Evolutionary conservation across 2,888 invertebrate species (phyloP), one percentile per base, ranked within the genome.

Genomic region (Aradus depressus): DNA sequence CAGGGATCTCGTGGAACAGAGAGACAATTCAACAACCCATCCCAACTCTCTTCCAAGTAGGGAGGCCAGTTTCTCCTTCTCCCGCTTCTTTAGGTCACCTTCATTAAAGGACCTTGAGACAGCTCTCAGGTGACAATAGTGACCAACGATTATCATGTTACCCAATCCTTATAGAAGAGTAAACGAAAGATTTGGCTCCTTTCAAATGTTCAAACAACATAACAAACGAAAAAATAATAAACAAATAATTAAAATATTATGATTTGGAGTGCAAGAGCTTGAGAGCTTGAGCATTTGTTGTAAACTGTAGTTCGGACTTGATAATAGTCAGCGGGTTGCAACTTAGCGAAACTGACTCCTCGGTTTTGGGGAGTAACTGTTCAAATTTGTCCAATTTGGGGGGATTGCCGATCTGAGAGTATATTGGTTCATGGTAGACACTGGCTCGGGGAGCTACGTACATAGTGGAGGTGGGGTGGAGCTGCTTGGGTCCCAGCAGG

Each of bases 281-380:
- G 22, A 53, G 39, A 19, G 68, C 72, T 55, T 73, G 70, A 54
- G 72, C 70, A 64, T 81, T 82, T 34, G 81, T 81, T 3, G 81
- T 81, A 1, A 75, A 81, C 3, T 78, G 71, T 51, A 82, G 68
- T 54, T 74, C 75, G 45, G 75, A 69, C 50, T 74, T 76, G 54
- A 74, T 71, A 58, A 81, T 80, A n/a, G n/a, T n/a, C 12, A 41
- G 18, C 37, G 34, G 31, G 14, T 52, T 34, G 16, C 14, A 6
- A 25, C 34, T 47, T 8, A 21, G 16, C 4, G 19, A 3, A 10
- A 19, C 10, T 12, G 47, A 22, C 18, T 34, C 19, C 19, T 16
- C 16, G 3, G 16, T 47, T 25, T n/a, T 19, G 6, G 38, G 26
- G 23, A 16, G 3, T 23, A 31, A 21, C 38, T 38, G 23, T 42